Conservation (phyloP, 2,113 vertebrate species). For the Aleadryas rufinucha region DNA sequence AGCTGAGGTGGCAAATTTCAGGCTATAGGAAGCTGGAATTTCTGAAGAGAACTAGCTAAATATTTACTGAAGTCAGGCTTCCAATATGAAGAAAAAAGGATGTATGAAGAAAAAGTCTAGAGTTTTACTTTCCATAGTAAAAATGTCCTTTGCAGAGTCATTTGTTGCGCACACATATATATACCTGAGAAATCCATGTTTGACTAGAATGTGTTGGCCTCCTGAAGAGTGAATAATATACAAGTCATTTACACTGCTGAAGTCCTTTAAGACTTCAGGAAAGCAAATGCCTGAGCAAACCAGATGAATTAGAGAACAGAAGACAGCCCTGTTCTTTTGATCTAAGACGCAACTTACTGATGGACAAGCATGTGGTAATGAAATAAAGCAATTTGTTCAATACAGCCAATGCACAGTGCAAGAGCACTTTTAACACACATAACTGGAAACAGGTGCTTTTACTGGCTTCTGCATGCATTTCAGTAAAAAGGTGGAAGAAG, state of each 20-base stretch:
- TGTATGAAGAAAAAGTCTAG: background rate
- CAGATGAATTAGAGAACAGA: background rate
- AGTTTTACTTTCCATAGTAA: background rate
- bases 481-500: background rate
- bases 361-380: background rate
- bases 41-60: background rate
- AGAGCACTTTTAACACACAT: background rate
- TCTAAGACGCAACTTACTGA: background rate
- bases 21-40: background rate
- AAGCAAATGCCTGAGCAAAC: background rate
- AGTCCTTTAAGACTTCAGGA: background rate
- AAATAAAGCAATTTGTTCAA: background rate
- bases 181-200: background rate
- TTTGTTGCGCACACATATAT: background rate
- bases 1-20: background rate
- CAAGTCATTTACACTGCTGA: background rate
- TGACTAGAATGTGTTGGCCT: background rate
- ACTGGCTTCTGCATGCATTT: background rate
- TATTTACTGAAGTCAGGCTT: background rate
- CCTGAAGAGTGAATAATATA: background rate
- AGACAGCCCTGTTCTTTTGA: background rate
- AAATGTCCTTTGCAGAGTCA: background rate
- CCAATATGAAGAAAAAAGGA: background rate
- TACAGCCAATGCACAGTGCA: background rate
- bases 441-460: background rate